Base-by-base conservation (phyloP, 2,888 invertebrate species). In the Aporophyla lueneburgensis region DNA sequence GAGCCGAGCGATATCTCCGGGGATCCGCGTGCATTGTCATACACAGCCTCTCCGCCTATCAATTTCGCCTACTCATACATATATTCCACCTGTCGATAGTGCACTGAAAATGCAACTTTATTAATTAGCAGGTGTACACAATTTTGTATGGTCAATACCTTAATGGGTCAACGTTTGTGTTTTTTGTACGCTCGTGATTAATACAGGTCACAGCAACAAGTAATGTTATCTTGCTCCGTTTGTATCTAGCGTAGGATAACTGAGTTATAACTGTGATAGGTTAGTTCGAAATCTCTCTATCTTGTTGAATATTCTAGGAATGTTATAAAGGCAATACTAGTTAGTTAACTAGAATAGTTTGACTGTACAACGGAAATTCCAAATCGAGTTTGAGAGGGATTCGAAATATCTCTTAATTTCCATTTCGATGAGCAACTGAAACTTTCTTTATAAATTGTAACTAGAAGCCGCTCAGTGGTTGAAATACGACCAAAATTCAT, bases 11-110 rank as follows among this genome's bases (percentile, higher is more conserved):
- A 93, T 91, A 93, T 94, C 94, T 91, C 91, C 85, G 86, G 93
- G 90, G 92, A 92, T 91, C 88, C 91, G 89, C 88, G 85, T 86
- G 88, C 89, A 91, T 93, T 94, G 93, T 93, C 91, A 88, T 84
- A 83, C 86, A 79, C 78, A 78, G 78, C 84, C 84, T 75, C 63
- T 80, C 83, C 87, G 80, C 77, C 86, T 87, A 88, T 89, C 87
- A 87, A 86, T 89, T 85, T 81, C 67, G 59, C 66, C 70, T 66
- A 80, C 71, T 68, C 74, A 70, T 74, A 81, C 61, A 76, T 81
- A 70, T 73, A 65, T 67, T 77, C 78, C 33, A 75, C 21, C 27
- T 54, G 61, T 73, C 70, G 76, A 81, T 83, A 54, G 24, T 74
- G 67, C 67, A 72, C 54, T 74, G 46, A 46, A 81, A 84, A 80